Evolutionary conservation across 2,888 invertebrate species (phyloP), one percentile per base, ranked within the genome.

Genomic region (Dyspetes luteomarginatus): DNA sequence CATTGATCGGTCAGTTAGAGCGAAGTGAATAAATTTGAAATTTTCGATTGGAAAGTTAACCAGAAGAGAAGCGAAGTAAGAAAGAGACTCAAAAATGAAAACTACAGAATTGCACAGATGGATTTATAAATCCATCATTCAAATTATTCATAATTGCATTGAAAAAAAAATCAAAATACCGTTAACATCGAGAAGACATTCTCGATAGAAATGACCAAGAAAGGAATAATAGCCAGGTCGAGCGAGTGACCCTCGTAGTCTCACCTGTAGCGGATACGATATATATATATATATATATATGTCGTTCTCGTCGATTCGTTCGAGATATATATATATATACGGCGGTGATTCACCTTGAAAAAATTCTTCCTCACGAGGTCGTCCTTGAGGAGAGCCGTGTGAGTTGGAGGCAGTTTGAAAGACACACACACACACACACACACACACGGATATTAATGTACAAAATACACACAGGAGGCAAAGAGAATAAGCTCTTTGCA

Each of bases 311-410:
- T n/a, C n/a, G n/a, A n/a, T n/a, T n/a, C n/a, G n/a, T n/a, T n/a
- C n/a, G n/a, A n/a, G n/a, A n/a, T n/a, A 28, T 15, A n/a, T 67
- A 9, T 41, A 17, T 15, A 26, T 26, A 43, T 15, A 26, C 79
- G 82, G 76, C 81, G 84, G 84, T 87, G 87, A 88, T 86, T 89
- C 86, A 89, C 86, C 86, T 89, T 85, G 86, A 86, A 88, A 87
- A 88, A 86, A 88, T 87, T 84, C 85, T 86, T 83, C 85, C 87
- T 86, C 82, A 68, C 82, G 85, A 84, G 83, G 81, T 84, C 86
- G 86, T 86, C 84, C 88, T 87, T 88, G 86, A 76, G 69, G 69
- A 74, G 76, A 71, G 83, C 75, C 77, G 78, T 74, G 50, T 22
- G 52, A 30, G 36, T 9, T 68, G 55, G 72, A 62, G 68, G 68